Evolutionary conservation across 2,797 vertebrate species (phyloP).

Genomic region (Rhabdophis nuchalis): DNA sequence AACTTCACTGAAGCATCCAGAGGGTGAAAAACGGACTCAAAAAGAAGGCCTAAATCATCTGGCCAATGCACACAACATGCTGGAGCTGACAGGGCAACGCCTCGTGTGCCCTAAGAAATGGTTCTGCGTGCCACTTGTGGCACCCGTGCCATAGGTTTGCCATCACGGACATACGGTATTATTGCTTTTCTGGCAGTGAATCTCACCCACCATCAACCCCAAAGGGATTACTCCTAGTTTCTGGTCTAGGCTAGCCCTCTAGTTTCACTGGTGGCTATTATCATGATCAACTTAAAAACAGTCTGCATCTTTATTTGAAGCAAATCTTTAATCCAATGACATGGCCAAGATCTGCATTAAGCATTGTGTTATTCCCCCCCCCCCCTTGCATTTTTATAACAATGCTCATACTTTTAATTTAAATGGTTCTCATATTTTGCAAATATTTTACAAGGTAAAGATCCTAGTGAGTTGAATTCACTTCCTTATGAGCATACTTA

Average conservation of each 20-base stretch:
- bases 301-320: background rate
- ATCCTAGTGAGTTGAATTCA: background rate
- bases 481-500: background rate
- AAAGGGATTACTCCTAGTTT: background rate
- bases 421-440: background rate
- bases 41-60: too few relatives aligned
- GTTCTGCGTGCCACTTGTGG: too few relatives aligned
- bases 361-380: too few relatives aligned
- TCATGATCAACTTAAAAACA: background rate
- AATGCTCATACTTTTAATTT: background rate
- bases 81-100: too few relatives aligned
- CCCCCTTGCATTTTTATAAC: background rate
- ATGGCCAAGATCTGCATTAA: background rate
- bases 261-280: background rate
- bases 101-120: too few relatives aligned
- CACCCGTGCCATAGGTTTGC: too few relatives aligned
- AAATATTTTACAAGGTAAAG: background rate
- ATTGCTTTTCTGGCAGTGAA: background rate
- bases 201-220: background rate
- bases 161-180: too few relatives aligned
- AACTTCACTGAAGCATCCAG: too few relatives aligned
- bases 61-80: too few relatives aligned
- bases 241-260: background rate
- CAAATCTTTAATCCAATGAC: background rate
- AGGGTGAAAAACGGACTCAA: too few relatives aligned